Conservation (phyloP, 2,888 invertebrate species). For the Dilophus febrilis region DNA sequence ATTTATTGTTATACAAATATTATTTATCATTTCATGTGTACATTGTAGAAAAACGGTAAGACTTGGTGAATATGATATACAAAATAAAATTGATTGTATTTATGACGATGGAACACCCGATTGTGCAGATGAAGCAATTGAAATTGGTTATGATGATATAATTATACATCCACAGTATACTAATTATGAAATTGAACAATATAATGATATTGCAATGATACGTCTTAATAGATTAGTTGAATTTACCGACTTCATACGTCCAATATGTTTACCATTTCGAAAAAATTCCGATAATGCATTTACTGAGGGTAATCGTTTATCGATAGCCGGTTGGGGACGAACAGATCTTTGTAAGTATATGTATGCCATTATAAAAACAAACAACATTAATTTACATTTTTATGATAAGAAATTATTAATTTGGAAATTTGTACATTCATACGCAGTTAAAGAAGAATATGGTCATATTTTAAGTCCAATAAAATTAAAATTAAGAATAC, state of each 20-base stretch:
- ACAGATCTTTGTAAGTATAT: constrained; percentile 31
- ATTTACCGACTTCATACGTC: constrained; percentile 11
- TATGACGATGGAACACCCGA: constrained; percentile 24
- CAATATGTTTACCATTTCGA: constrained; percentile 11
- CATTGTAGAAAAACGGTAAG: constrained; percentile 31
- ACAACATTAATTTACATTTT: neutral
- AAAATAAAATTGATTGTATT: constrained; percentile 41
- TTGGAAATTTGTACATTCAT: constrained; percentile 11
- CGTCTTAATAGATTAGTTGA: constrained; percentile 17
- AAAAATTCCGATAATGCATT: constrained; percentile 22
- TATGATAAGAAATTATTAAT: neutral
- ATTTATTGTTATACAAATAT: neutral
- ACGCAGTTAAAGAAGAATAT: constrained; percentile 25
- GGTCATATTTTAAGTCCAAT: constrained; percentile 34
- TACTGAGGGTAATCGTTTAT: constrained; percentile 32
- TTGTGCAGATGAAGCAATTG: constrained; percentile 47
- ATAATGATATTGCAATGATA: constrained; percentile 28
- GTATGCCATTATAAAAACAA: neutral
- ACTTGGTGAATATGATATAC: constrained; percentile 48
- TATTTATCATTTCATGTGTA: neutral
- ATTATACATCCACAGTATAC: constrained; percentile 19
- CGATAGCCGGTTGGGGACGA: constrained; percentile 45
- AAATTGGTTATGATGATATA: constrained; percentile 30
- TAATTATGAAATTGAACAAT: constrained; percentile 13
- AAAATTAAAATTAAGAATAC: constrained; percentile 45